Base-by-base conservation (phyloP, 2,797 vertebrate species). In the Falco concolor region DNA sequence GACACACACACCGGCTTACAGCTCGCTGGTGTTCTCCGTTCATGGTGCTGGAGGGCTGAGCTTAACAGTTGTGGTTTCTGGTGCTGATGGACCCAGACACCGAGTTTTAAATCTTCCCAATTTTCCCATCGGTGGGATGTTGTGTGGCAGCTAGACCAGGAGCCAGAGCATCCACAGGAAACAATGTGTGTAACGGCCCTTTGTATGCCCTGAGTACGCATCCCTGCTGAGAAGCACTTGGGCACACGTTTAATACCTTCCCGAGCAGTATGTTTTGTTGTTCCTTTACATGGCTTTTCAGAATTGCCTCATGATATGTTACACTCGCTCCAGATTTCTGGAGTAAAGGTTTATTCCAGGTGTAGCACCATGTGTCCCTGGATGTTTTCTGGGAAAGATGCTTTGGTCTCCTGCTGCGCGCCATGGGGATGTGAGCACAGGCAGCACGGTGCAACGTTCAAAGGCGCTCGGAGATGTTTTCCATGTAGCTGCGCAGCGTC, bases 391-490 rank as follows among this genome's bases (percentile, higher is more conserved):
- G 18, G n/a, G 50, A 20, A 72, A 6, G 49, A 6, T 36, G 68
- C 52, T 77, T 19, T 25, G 36, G 7, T 34, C 18, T 69, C 44
- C 60, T 10, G 28, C 68, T 5, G 1, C 10, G 1, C 47, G 56
- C 56, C 0, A 0, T 13, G 2, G 8, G 77, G 56, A 5, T 11
- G 27, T 1, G 4, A 60, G 73, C 76, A 4, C 50, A 9, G 54
- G 60, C 50, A n/a, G 34, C 1, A 12, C 2, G 3, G 42, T 12
- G 85, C 38, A 3, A 7, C 17, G 3, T 2, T 34, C 5, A 1
- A 21, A 34, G 32, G 56, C 76, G 4, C 28, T 27, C 0, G 0
- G 45, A 27, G 76, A 1, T 18, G 61, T 30, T 44, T 11, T 6
- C 3, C 5, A 32, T 27, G 93, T 5, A 21, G 9, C 45, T 36